These are phyloP conservation scores for Cancer borealis DNA, from an alignment of 2,888 invertebrate genomes.

Conservation along the genomic window DNA sequence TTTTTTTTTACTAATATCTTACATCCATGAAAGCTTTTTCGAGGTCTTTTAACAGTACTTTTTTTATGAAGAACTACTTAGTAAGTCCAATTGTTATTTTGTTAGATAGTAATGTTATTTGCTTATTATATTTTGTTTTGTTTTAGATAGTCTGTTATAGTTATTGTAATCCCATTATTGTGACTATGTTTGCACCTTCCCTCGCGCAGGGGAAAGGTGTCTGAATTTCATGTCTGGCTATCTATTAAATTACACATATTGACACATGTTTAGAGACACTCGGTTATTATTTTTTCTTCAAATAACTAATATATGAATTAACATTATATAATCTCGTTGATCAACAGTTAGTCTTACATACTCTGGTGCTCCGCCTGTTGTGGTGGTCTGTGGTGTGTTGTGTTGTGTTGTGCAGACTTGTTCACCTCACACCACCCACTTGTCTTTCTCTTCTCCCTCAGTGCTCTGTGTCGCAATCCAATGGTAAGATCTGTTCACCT, in stretches of 20 bases:
- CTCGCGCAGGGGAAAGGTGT: not conserved
- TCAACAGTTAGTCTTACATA: not conserved
- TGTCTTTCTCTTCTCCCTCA: not conserved
- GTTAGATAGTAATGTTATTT: too few species aligned
- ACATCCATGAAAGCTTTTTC: too few species aligned
- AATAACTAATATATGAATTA: not conserved
- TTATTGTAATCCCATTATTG: too few species aligned
- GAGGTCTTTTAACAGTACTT: too few species aligned
- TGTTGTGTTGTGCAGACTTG: not conserved
- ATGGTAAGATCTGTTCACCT: not conserved
- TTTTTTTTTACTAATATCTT: too few species aligned
- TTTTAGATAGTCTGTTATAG: too few species aligned
- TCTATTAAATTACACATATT: not conserved
- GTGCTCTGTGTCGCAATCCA: not conserved
- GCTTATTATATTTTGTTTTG: too few species aligned
- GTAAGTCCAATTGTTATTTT: too few species aligned
- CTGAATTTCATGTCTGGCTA: not conserved
- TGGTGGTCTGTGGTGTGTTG: not conserved
- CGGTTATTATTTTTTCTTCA: not conserved
- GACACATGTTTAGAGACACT: not conserved
- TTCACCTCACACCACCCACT: not conserved
- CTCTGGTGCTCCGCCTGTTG: not conserved
- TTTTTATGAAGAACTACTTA: too few species aligned
- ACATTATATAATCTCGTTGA: not conserved
- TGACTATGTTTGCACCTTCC: too few species aligned